Percentiles rank a stretch among this genome's conserved stretches.
Conservation (phyloP, 2,113 vertebrate genomes). For the Grantiella picta region DNA sequence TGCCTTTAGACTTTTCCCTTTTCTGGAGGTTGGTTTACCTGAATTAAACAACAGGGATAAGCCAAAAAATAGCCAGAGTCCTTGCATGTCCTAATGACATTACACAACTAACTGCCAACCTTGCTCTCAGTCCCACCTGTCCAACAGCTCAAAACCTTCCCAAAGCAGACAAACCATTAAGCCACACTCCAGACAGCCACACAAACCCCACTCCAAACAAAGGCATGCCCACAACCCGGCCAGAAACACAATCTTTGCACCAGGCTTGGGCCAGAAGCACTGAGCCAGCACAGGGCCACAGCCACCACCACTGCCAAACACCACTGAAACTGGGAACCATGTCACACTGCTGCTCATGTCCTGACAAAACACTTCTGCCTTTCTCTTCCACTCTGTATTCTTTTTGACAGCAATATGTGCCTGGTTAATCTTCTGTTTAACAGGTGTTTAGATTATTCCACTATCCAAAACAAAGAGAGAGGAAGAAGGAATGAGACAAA, state of each 20-base stretch:
- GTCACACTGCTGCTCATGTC: fast-evolving
- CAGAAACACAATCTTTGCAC: neutral
- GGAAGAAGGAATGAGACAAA: neutral
- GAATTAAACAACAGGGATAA: conserved; percentile 21
- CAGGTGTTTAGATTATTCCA: neutral
- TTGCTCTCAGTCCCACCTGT: neutral
- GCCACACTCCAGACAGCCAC: neutral
- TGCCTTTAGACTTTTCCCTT: neutral
- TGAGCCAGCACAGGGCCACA: neutral
- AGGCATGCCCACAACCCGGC: neutral
- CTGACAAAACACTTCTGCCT: neutral
- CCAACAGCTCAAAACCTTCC: neutral
- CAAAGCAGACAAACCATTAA: neutral
- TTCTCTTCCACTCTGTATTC: neutral
- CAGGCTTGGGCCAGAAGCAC: neutral
- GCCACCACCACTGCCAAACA: neutral
- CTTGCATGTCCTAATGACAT: neutral
- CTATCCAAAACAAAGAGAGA: neutral
- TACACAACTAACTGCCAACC: neutral
- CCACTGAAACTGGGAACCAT: fast-evolving
- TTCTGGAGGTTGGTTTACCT: neutral
- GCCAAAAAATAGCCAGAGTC: neutral
- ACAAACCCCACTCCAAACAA: neutral
- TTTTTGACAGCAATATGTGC: neutral
- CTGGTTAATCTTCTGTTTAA: neutral